Conservation (phyloP, 2,797 vertebrate genomes). For the Myripristis murdjan region DNA sequence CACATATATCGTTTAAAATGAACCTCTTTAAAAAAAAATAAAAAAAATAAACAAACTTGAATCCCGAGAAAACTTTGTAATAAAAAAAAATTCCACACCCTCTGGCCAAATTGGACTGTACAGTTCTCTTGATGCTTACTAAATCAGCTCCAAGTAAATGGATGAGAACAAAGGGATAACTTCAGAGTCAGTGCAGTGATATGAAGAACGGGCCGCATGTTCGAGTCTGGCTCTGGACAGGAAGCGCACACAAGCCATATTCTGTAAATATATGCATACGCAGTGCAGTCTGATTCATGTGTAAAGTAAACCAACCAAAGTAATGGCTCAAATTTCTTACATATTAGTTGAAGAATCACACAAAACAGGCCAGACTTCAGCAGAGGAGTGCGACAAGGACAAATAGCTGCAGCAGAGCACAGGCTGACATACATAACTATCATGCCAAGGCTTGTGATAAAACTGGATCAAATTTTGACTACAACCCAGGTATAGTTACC, state of each 20-base stretch:
- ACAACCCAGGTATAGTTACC: not conserved
- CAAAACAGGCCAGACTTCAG: not conserved
- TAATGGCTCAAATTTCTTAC: constrained; percentile 2
- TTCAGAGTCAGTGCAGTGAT: not conserved
- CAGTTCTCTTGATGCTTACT: not conserved
- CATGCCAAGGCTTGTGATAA: not conserved
- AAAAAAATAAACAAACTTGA: too few species aligned
- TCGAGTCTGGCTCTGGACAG: not conserved
- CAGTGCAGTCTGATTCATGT: not conserved
- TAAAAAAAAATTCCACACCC: not conserved
- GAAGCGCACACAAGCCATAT: not conserved
- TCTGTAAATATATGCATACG: not conserved
- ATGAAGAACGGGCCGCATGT: not conserved
- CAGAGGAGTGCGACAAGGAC: not conserved
- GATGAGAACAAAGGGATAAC: not conserved
- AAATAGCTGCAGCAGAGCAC: not conserved
- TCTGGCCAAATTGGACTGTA: not conserved
- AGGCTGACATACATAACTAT: not conserved
- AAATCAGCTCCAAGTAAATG: not conserved
- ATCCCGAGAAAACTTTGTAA: too few species aligned
- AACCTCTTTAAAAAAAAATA: too few species aligned
- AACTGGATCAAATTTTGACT: not conserved
- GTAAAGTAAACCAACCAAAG: not conserved
- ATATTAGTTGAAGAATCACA: not conserved
- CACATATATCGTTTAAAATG: not conserved